Evolutionary conservation across 2,888 invertebrate species (phyloP).

Genomic region (Isotomurus palustris): DNA sequence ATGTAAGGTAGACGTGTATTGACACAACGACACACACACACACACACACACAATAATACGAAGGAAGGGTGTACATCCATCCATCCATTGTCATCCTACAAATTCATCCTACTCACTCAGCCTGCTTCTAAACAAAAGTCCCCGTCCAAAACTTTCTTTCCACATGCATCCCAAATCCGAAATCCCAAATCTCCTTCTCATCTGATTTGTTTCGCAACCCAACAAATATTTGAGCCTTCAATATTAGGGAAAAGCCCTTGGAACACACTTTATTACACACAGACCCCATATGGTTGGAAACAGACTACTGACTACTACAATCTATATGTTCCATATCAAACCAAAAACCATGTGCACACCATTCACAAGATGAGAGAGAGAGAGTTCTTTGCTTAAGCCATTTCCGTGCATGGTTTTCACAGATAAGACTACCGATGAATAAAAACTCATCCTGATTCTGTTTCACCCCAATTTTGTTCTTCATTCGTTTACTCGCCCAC

Average conservation of each 20-base stretch:
- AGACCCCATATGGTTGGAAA: slow-evolving; percentile 9
- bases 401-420: slow-evolving; percentile 3
- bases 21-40: too few relatives aligned
- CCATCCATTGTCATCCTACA: too few relatives aligned
- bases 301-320: neutral
- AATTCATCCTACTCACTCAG: too few relatives aligned
- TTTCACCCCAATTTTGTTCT: neutral
- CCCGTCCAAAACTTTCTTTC: too few relatives aligned
- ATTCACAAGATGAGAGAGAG: too few relatives aligned
- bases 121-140: too few relatives aligned
- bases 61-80: too few relatives aligned
- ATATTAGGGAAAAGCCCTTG: slow-evolving; percentile 5
- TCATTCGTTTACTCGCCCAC: too few relatives aligned
- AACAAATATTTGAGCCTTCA: slow-evolving; percentile 10
- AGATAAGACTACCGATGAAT: slow-evolving; percentile 4
- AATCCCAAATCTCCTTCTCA: neutral
- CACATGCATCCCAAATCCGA: too few relatives aligned
- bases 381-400: neutral
- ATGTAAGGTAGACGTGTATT: too few relatives aligned
- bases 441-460: neutral
- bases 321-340: neutral
- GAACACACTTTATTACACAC: neutral
- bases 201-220: neutral
- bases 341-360: too few relatives aligned
- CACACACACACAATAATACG: too few relatives aligned